Evolutionary conservation across 37 sponge, comb jelly and placozoan species (phyloP).

Genomic region (Cladorhizidae sp.): DNA sequence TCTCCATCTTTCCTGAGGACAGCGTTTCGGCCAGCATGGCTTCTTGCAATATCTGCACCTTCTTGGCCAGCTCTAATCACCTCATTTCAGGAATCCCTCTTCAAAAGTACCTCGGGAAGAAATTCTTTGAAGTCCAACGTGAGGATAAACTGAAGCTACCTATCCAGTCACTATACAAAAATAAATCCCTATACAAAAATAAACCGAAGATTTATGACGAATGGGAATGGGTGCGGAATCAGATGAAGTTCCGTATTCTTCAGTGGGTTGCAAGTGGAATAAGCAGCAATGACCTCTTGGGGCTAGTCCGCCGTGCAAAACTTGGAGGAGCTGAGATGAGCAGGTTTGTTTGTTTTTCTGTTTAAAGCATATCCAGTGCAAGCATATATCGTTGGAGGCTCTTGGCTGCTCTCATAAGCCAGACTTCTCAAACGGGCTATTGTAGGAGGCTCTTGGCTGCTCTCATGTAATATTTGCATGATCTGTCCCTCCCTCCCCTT

Average conservation of each 20-base stretch:
- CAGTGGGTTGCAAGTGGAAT: background rate
- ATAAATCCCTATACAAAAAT: background rate
- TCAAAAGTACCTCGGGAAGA: background rate
- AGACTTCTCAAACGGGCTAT: too few relatives aligned
- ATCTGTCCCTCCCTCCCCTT: too few relatives aligned
- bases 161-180: background rate
- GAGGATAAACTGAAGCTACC: too few relatives aligned
- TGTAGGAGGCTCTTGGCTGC: too few relatives aligned
- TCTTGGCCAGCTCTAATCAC: background rate
- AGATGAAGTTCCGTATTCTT: background rate
- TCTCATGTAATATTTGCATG: too few relatives aligned
- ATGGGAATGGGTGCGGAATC: background rate
- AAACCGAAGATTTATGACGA: too few relatives aligned
- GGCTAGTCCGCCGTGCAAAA: background rate
- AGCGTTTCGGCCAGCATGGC: background rate
- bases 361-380: too few relatives aligned
- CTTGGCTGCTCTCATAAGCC: too few relatives aligned
- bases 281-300: background rate
- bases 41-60: conserved; percentile 1
- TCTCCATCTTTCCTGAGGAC: background rate
- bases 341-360: too few relatives aligned
- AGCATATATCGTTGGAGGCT: too few relatives aligned
- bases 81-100: background rate
- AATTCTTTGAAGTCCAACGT: background rate
- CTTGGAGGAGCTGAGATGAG: too few relatives aligned